A percentile compares a stretch with the other conserved stretches of the same genome.
These are phyloP conservation scores for Pararge aegeria DNA, from an alignment of 1,140 invertebrate species.

Conservation along the genomic window DNA sequence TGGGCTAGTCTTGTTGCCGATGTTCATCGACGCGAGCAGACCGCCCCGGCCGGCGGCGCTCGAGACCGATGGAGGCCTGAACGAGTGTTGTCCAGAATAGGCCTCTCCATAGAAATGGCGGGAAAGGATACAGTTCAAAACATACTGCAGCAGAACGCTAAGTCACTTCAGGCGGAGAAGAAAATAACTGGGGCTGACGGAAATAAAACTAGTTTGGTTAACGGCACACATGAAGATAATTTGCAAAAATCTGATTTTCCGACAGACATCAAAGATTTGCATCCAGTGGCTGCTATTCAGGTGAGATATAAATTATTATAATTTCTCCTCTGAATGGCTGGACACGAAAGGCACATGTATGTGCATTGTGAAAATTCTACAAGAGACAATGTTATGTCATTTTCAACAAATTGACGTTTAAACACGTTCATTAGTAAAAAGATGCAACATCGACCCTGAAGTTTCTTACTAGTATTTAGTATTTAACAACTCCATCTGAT, in stretches of 20 bases:
- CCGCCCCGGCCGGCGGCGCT: constrained; percentile 79
- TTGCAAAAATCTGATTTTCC: constrained; percentile 13
- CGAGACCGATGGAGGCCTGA: constrained; percentile 89
- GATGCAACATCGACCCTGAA: too few relatives aligned
- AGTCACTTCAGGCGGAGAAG: constrained; percentile 40
- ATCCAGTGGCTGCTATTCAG: constrained; percentile 83
- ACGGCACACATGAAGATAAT: constrained; percentile 36
- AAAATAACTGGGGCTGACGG: constrained; percentile 33
- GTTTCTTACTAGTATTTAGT: too few relatives aligned
- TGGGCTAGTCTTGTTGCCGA: constrained; percentile 93
- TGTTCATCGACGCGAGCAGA: constrained; percentile 81
- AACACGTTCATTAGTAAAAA: too few relatives aligned
- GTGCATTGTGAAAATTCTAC: too few relatives aligned
- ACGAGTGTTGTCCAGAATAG: constrained; percentile 85
- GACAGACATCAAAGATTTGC: constrained; percentile 58
- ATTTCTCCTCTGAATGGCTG: too few relatives aligned
- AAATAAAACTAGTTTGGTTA: constrained; percentile 31
- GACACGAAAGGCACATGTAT: too few relatives aligned
- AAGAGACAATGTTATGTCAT: too few relatives aligned
- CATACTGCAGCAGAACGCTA: constrained; percentile 80
- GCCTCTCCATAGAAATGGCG: constrained; percentile 86
- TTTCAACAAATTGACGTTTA: too few relatives aligned
- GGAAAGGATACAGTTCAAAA: constrained; percentile 83
- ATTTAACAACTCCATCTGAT: too few relatives aligned
- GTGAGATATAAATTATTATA: too few relatives aligned